These are phyloP conservation scores for Tenthredo mesomela DNA, from an alignment of 2,888 invertebrate species.

Conservation along the genomic window DNA sequence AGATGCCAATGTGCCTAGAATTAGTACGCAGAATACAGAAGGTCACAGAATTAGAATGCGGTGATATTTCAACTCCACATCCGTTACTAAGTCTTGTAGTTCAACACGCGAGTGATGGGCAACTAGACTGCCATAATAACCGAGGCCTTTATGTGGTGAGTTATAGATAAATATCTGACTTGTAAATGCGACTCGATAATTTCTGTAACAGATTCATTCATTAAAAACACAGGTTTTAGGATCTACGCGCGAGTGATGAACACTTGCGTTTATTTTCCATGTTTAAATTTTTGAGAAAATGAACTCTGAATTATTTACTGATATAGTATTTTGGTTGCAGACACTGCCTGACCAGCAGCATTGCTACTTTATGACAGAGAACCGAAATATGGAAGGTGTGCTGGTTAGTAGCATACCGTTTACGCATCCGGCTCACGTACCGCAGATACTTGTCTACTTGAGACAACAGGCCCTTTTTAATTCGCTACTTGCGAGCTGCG, in stretches of 20 bases:
- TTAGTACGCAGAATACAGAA: conserved; percentile 86
- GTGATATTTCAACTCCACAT: conserved; percentile 80
- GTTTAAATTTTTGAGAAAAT: neutral
- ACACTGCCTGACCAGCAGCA: conserved; percentile 95
- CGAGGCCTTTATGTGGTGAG: conserved; percentile 92
- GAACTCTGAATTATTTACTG: conserved; percentile 25
- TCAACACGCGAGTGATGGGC: conserved; percentile 87
- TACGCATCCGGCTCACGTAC: conserved; percentile 95
- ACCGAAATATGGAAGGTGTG: conserved; percentile 87
- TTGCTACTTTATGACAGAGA: conserved; percentile 95
- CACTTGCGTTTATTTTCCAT: neutral
- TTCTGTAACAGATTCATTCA: conserved; percentile 22
- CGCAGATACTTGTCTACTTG: conserved; percentile 90
- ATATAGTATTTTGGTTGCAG: conserved; percentile 77
- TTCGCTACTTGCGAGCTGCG: conserved; percentile 92
- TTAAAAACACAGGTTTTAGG: neutral
- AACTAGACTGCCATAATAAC: conserved; percentile 86
- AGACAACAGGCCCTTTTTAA: conserved; percentile 96
- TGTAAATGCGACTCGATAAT: neutral
- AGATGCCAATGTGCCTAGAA: conserved; percentile 91
- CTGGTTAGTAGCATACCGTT: conserved; percentile 92
- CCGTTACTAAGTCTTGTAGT: conserved; percentile 90
- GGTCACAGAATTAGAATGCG: conserved; percentile 81
- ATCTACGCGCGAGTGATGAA: neutral
- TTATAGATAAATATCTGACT: conserved; percentile 59